Percentiles rank a stretch among this genome's conserved stretches.
Conservation (phyloP, 2,797 vertebrate species). For the Alauda arvensis region DNA sequence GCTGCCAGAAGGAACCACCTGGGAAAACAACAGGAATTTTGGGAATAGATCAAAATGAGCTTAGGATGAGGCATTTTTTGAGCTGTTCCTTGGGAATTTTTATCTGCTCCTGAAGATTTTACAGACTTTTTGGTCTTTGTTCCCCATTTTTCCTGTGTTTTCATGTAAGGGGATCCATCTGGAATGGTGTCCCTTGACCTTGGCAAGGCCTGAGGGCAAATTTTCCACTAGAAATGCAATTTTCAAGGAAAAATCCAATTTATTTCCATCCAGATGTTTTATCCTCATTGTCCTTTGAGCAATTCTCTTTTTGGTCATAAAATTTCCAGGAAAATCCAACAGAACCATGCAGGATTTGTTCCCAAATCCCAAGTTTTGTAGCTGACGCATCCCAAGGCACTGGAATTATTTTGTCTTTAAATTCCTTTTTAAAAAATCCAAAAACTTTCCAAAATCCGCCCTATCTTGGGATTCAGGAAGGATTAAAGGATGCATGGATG, state of each 20-base stretch:
- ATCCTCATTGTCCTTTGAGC: not conserved
- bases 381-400: not conserved
- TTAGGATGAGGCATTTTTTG: not conserved
- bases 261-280: not conserved
- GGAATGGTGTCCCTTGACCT: not conserved
- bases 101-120: not conserved
- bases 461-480: not conserved
- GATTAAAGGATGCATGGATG: not conserved
- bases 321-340: not conserved
- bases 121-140: not conserved
- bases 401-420: not conserved
- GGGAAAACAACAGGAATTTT: not conserved
- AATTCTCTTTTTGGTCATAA: not conserved
- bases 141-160: not conserved
- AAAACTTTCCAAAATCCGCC: not conserved
- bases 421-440: not conserved
- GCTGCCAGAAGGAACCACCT: not conserved
- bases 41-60: not conserved
- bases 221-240: not conserved
- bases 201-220: rapidly evolving
- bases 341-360: not conserved
- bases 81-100: not conserved
- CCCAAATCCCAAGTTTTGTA: not conserved
- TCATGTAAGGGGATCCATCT: not conserved
- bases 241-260: not conserved